phyloP scores from a whole-genome alignment of 2,888 invertebrate genomes.

The Disparrhopalites patrizii region DNA sequence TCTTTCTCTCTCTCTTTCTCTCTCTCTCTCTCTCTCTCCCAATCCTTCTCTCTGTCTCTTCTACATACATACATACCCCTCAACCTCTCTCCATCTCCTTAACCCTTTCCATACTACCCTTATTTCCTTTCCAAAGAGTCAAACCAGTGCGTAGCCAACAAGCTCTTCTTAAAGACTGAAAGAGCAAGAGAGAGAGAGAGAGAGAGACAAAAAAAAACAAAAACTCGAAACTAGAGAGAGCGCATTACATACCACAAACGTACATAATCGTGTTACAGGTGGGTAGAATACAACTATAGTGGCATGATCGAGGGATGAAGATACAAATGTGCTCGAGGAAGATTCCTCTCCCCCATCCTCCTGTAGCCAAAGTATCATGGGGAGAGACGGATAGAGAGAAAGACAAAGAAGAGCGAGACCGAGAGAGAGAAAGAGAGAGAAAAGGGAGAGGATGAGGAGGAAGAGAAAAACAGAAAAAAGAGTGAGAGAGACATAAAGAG shows the following conservation, averaged over 20 bases:
- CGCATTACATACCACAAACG: too few relatives aligned
- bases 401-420: too few relatives aligned
- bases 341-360: conserved; percentile 20
- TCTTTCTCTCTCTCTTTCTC: not conserved
- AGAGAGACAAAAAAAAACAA: not conserved
- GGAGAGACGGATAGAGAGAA: too few relatives aligned
- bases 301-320: not conserved
- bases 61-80: not conserved
- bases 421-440: too few relatives aligned
- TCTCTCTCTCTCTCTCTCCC: conserved; percentile 1
- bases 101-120: too few relatives aligned
- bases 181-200: too few relatives aligned
- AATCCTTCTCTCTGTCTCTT: not conserved
- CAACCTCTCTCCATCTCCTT: not conserved
- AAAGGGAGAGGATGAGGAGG: too few relatives aligned
- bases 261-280: too few relatives aligned
- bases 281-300: not conserved
- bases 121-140: too few relatives aligned
- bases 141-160: not conserved
- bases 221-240: not conserved
- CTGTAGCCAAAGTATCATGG: conserved; percentile 18
- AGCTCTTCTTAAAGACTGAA: too few relatives aligned
- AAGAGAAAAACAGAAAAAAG: too few relatives aligned
- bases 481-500: too few relatives aligned
- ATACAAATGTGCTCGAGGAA: conserved; percentile 17